Conservation (phyloP, 2,888 invertebrate genomes). For the Syrphus vitripennis region DNA sequence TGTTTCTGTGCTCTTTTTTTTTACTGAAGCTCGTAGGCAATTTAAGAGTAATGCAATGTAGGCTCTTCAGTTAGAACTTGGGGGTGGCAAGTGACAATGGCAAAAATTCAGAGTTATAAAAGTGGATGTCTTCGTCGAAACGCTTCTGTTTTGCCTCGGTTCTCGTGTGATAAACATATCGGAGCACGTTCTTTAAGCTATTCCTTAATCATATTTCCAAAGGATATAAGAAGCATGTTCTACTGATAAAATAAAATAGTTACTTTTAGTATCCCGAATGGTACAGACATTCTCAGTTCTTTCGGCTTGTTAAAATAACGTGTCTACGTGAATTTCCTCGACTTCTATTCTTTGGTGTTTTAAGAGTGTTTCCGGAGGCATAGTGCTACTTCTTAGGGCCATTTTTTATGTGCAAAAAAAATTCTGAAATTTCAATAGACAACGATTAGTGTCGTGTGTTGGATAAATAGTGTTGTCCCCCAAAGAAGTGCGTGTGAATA, state of each 20-base stretch:
- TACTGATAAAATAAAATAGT: background rate
- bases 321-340: background rate
- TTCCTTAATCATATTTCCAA: background rate
- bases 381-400: background rate
- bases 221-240: slow-evolving; percentile 38
- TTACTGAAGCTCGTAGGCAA: background rate
- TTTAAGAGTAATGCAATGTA: background rate
- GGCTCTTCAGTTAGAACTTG: background rate
- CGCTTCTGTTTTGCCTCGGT: slow-evolving; percentile 10
- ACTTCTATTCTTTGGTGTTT: background rate
- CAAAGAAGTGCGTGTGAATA: background rate
- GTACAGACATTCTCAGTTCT: background rate
- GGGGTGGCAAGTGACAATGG: background rate
- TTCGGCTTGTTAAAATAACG: background rate
- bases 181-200: background rate
- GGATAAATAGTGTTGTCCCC: background rate
- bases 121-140: slow-evolving; percentile 6
- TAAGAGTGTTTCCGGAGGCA: background rate
- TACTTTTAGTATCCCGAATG: background rate
- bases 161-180: slow-evolving; percentile 36
- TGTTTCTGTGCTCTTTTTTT: background rate
- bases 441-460: slow-evolving; percentile 16
- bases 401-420: background rate
- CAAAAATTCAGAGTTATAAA: background rate
- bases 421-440: background rate